Percentiles rank a stretch among this genome's conserved stretches.
These are phyloP conservation scores for Hyalella azteca DNA, from an alignment of 2,888 invertebrate genomes.

Conservation along the genomic window DNA sequence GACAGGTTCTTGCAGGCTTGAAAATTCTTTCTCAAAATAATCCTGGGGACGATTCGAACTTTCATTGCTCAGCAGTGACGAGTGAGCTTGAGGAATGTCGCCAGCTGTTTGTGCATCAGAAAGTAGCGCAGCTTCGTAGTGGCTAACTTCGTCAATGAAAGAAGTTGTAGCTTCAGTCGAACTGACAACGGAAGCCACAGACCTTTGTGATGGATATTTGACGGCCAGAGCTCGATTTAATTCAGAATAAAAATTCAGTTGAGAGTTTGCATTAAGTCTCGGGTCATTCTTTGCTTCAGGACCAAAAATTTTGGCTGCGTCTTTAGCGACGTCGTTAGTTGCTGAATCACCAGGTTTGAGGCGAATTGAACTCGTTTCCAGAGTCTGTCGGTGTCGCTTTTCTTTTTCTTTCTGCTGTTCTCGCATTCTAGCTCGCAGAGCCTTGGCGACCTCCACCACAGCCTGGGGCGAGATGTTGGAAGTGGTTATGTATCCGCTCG, in stretches of 20 bases:
- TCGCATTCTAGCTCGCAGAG: conserved; percentile 15
- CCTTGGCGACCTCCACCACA: conserved; percentile 28
- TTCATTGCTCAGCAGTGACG: background rate
- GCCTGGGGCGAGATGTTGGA: conserved; percentile 10
- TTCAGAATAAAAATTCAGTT: background rate
- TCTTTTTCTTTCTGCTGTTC: conserved; percentile 38
- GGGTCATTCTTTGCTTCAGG: too few species aligned
- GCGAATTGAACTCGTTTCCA: conserved; percentile 11
- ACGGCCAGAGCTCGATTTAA: background rate
- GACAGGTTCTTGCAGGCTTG: conserved; percentile 10
- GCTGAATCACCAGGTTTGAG: background rate
- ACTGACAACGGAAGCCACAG: background rate
- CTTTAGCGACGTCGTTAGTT: background rate
- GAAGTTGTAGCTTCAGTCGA: conserved; percentile 17
- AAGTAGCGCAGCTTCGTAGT: background rate
- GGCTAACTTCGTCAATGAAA: background rate
- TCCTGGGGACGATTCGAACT: background rate
- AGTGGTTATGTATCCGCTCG: conserved; percentile 29
- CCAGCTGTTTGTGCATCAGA: too few species aligned
- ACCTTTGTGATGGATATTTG: background rate
- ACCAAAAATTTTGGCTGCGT: too few species aligned
- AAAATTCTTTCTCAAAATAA: background rate
- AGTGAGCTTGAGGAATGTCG: too few species aligned
- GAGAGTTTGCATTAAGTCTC: too few species aligned
- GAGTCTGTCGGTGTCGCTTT: background rate